A percentile compares a stretch with the other conserved stretches of the same genome.
These are phyloP conservation scores for Nomada flava DNA, from an alignment of 2,888 invertebrate genomes.

Conservation along the genomic window DNA sequence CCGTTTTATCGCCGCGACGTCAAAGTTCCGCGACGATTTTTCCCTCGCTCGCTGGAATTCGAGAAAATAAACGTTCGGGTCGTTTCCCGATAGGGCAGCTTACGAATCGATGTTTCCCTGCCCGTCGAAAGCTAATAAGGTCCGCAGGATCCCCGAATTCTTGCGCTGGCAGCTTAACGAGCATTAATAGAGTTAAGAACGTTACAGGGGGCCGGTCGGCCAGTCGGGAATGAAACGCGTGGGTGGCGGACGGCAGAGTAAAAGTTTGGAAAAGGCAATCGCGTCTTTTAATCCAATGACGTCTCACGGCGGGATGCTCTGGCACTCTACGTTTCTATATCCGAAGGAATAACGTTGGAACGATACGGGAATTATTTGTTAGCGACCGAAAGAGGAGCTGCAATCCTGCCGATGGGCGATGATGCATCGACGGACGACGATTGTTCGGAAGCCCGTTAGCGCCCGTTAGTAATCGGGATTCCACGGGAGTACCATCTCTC, in stretches of 20 bases:
- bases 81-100: background rate
- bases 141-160: background rate
- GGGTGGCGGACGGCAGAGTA: too few species aligned
- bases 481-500: conserved; percentile 53
- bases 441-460: conserved; percentile 62
- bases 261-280: too few species aligned
- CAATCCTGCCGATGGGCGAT: conserved; percentile 55
- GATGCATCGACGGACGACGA: conserved; percentile 48
- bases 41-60: background rate
- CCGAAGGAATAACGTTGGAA: conserved; percentile 3
- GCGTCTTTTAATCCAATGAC: too few species aligned
- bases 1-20: conserved; percentile 25
- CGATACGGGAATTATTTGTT: conserved; percentile 39
- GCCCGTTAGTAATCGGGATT: conserved; percentile 56
- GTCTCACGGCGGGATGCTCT: too few species aligned
- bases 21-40: conserved; percentile 17
- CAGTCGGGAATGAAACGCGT: too few species aligned
- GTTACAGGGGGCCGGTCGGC: too few species aligned
- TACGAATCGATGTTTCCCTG: background rate
- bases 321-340: background rate
- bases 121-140: background rate
- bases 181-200: too few species aligned
- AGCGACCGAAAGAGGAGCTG: conserved; percentile 27
- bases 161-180: too few species aligned
- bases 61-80: background rate